A percentile compares a stretch with the other conserved stretches of the same genome.
These are phyloP conservation scores for Dromas ardeola DNA, from an alignment of 2,113 vertebrate species.

Conservation along the genomic window DNA sequence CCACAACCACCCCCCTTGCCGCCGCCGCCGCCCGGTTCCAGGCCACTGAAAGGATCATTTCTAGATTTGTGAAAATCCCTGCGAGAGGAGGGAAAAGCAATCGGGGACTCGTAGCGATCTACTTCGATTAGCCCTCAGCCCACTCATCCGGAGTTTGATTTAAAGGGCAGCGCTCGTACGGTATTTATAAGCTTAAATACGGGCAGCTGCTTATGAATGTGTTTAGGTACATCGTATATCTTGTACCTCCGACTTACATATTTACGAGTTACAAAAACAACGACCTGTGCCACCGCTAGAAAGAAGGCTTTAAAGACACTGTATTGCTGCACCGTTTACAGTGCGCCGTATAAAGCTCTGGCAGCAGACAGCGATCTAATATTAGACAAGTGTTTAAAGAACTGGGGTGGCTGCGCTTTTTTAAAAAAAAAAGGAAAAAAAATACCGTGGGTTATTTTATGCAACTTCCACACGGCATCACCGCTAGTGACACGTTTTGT, in stretches of 20 bases:
- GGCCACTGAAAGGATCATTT: background rate
- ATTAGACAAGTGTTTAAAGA: slow-evolving; percentile 24
- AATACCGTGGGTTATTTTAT: background rate
- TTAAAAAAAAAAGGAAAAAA: background rate
- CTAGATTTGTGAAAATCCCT: slow-evolving; percentile 1
- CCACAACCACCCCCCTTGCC: accelerated
- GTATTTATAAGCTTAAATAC: slow-evolving; percentile 30
- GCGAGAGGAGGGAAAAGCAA: background rate
- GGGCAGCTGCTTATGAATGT: slow-evolving; percentile 17
- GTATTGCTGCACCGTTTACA: background rate
- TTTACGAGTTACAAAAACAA: slow-evolving; percentile 14
- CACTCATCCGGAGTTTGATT: slow-evolving; percentile 22
- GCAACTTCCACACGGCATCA: background rate
- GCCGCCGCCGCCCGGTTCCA: background rate
- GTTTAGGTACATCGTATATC: slow-evolving; percentile 19
- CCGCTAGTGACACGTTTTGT: background rate
- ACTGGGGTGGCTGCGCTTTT: background rate
- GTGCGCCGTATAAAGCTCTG: background rate
- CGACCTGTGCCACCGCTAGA: background rate
- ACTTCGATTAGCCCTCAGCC: slow-evolving; percentile 10
- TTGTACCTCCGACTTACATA: background rate
- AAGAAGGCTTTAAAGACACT: background rate
- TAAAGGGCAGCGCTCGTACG: background rate
- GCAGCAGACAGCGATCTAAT: slow-evolving; percentile 1
- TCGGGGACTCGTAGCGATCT: background rate